Evolutionary conservation across 2,797 vertebrate genomes (phyloP).

Genomic region (Sorex maritimensis): DNA sequence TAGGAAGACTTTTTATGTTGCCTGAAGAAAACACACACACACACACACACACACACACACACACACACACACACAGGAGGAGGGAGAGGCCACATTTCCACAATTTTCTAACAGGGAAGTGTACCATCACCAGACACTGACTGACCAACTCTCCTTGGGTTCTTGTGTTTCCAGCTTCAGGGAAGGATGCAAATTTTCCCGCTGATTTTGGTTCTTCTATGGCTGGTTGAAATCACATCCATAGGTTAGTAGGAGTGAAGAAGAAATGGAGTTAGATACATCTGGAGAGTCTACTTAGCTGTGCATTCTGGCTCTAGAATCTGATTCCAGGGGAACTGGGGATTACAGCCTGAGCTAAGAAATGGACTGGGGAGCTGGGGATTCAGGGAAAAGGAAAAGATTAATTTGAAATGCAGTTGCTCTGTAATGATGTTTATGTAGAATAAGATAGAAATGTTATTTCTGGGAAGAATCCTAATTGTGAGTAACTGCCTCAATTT

Average conservation of each 20-base stretch:
- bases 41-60: too few species aligned
- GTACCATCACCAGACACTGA: background rate
- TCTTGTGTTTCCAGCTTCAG: too few species aligned
- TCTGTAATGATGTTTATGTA: background rate
- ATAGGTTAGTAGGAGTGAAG: background rate
- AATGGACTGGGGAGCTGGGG: too few species aligned
- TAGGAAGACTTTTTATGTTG: background rate
- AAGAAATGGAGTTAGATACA: background rate
- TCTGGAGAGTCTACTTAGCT: background rate
- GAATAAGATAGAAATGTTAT: background rate
- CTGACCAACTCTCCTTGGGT: too few species aligned
- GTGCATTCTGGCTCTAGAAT: background rate
- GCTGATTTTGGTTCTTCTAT: too few species aligned
- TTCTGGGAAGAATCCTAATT: background rate
- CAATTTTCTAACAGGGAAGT: background rate
- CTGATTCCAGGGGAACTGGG: too few species aligned
- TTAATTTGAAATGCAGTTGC: background rate
- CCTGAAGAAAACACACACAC: background rate
- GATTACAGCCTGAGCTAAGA: too few species aligned
- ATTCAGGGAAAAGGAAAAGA: too few species aligned
- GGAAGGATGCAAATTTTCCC: too few species aligned
- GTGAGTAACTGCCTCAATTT: background rate
- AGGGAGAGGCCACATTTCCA: background rate
- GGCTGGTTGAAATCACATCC: too few species aligned
- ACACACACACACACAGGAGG: background rate